Evolutionary conservation across 2,797 vertebrate species (phyloP), one percentile per base, ranked within the genome.

Genomic region (Rallus crepitans): DNA sequence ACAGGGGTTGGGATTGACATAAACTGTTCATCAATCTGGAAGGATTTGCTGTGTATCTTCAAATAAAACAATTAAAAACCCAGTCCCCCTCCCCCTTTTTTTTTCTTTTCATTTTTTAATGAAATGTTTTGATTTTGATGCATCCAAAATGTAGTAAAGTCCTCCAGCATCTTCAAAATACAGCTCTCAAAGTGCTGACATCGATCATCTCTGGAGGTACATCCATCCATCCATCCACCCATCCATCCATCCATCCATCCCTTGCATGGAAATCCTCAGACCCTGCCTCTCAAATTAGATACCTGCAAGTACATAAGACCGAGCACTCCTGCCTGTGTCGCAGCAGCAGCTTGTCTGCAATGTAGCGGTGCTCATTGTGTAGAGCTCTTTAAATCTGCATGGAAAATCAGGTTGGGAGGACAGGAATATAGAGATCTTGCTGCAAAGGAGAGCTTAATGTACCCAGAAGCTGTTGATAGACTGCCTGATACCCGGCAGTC

Each of bases 371-470:
- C 16, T 94, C 76, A 7, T 39, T 66, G 42, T 77, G 87, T 15
- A 12, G 75, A 89, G 84, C 91, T 87, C 93, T 89, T 87, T 76
- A 93, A 85, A 89, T 91, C 91, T 89, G 89, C 77, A 25, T 89
- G 93, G 91, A 6, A 77, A 80, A 94, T 92, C 83, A 25, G 52
- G 31, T 21, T 17, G 89, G 91, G 83, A 92, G 63, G 42, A 18
- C 52, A 48, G 60, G 68, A 63, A 72, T 63, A 66, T 8, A 9
- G n/a, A 82, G 91, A 92, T 93, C 70, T 89, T 4, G 0, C 60
- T 23, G 78, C 84, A 47, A 69, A 95, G 81, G 91, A 89, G 93
- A 87, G 65, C 90, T 93, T 95, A 94, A 95, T 94, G 96, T 92
- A 89, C 91, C 89, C 91, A 80, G 95, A 89, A 87, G 68, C 63